Evolutionary conservation across 2,888 invertebrate species (phyloP), one percentile per base, ranked within the genome.

Genomic region (Nowickia ferox): DNA sequence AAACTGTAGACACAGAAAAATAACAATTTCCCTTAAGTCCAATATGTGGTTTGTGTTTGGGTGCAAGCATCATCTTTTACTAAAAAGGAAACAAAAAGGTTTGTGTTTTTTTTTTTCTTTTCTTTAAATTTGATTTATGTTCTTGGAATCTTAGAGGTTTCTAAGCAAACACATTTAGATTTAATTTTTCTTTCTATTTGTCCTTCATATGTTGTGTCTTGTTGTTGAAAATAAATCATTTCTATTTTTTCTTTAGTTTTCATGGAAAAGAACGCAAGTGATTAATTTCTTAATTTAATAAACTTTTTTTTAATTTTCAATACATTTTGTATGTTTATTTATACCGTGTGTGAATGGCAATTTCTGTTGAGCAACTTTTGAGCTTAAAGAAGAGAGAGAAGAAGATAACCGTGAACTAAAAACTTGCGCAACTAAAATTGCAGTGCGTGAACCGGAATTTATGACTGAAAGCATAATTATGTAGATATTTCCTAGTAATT

Each of bases 21-120:
- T 72, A 79, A 55, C 79, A 86, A 86, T 86, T 86, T 86, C 86
- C 86, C 86, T 80, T 72, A 86, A 83, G 86, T 86, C 86, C 86
- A 86, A 86, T 86, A 86, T 86, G 86, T 83, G 86, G 86, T 86
- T 86, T 83, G 79, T 86, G 59, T 76, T 79, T n/a, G 66, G 76
- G 61, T 72, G 55, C 57, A 17, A 53, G 22, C 53, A 17, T 15
- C 30, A 53, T 57, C 38, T 63, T 19, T 38, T 48, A 6, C 51
- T 13, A 59, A 55, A 55, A 48, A 48, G 53, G 42, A 68, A 69
- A 48, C 2, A 44, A 61, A 61, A 40, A 61, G 9, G 30, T 30
- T 30, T 30, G 30, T 6, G 6, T 6, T 30, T 1, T 30, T 59
- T 66, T 69, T 6, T 53, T 68, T 19, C 19, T 55, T 66, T 57